phyloP scores from a whole-genome alignment of 2,797 vertebrate species.

The Fringilla coelebs region DNA sequence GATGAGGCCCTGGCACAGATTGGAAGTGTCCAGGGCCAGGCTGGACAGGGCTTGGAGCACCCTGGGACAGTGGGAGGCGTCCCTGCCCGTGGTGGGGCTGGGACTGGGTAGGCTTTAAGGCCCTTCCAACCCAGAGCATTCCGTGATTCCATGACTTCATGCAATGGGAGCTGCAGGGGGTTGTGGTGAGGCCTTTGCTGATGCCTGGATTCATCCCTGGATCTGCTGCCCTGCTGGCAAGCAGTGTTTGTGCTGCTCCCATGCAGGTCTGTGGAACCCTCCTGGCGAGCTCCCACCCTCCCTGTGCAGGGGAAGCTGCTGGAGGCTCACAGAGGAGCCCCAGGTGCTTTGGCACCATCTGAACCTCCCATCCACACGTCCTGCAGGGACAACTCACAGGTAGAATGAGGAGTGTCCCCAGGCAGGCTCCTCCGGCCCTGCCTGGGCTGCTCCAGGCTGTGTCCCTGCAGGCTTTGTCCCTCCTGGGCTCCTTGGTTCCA shows the following conservation, averaged over 20 bases:
- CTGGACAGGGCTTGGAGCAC: not conserved
- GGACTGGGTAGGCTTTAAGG: not conserved
- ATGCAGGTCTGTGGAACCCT: not conserved
- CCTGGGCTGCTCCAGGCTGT: not conserved
- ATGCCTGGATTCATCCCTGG: not conserved
- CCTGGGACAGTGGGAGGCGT: not conserved
- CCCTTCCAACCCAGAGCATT: not conserved
- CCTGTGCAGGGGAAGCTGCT: not conserved
- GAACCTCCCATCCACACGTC: not conserved
- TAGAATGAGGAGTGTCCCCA: fast-evolving
- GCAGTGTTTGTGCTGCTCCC: not conserved
- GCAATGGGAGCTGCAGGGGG: not conserved
- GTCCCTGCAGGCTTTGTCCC: not conserved
- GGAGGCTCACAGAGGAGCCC: not conserved
- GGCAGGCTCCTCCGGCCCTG: not conserved
- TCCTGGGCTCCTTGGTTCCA: not conserved
- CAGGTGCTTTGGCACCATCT: fast-evolving
- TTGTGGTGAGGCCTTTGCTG: not conserved
- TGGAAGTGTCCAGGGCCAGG: not conserved
- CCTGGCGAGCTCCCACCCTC: not conserved
- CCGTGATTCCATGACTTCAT: not conserved
- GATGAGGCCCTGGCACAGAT: not conserved
- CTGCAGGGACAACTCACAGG: not conserved
- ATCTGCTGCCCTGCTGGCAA: not conserved
- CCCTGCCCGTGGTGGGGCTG: not conserved